Percentiles rank a stretch among this genome's conserved stretches.
phyloP scores from a whole-genome alignment of 2,797 vertebrate species.

The Pangasius larnaudii region DNA sequence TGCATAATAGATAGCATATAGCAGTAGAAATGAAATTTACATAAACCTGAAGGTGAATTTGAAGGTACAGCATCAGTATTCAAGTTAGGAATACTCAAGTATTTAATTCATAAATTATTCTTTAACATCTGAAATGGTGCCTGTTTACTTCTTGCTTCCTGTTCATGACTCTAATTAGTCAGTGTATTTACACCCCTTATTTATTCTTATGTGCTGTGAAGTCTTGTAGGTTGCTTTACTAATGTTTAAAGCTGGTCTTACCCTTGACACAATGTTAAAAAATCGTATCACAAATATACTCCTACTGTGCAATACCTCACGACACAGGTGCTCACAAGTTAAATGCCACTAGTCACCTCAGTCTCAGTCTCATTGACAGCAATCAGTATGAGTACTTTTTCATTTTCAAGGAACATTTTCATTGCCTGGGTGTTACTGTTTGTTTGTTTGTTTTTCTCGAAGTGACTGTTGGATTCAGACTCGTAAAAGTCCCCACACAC shows the following conservation, averaged over 20 bases:
- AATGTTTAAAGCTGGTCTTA: neutral
- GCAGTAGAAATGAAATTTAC: conserved; percentile 10
- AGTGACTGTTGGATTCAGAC: no score
- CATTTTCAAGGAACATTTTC: neutral
- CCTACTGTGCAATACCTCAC: neutral
- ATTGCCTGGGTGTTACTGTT: neutral
- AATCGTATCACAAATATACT: neutral
- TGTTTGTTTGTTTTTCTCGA: neutral
- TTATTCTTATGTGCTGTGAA: neutral
- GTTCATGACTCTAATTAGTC: neutral
- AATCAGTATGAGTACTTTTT: neutral
- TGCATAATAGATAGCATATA: conserved; percentile 63
- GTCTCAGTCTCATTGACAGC: neutral
- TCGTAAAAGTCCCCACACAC: neutral
- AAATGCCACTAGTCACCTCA: neutral
- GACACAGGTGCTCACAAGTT: neutral
- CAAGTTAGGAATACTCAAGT: conserved; percentile 4
- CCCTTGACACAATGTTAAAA: neutral
- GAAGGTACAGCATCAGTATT: conserved; percentile 47
- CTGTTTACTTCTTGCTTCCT: conserved; percentile 9
- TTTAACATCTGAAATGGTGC: neutral
- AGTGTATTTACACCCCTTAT: neutral
- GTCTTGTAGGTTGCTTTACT: neutral
- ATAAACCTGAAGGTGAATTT: conserved; percentile 45
- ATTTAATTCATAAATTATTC: conserved; percentile 22